Evolutionary conservation across 2,113 vertebrate genomes (phyloP), one percentile per base, ranked within the genome.

Genomic region (Semnornis frantzii): DNA sequence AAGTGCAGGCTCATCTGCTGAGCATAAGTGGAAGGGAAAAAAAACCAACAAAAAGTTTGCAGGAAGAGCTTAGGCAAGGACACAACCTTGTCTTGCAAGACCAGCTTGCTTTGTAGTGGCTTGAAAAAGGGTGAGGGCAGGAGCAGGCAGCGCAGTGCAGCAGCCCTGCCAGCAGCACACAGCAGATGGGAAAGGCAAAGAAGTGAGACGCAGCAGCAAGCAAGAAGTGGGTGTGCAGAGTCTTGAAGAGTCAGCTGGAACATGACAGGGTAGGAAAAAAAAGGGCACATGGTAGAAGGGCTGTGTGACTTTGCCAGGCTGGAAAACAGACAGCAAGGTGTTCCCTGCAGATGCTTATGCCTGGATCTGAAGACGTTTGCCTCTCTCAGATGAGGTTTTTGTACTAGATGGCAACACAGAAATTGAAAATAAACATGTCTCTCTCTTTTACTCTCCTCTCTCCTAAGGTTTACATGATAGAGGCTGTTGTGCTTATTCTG

Each of bases 161-260:
- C 64, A 73, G 55, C 20, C 2, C 9, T 72, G 50, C 84, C 87
- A 89, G 70, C 87, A 76, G 69, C 50, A 76, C n/a, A 68, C 34
- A n/a, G 42, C 79, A 91, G 52, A 82, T 82, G 68, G 83, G 62
- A 89, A 79, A 69, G 11, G 25, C 50, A 72, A 66, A 90, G 64
- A 88, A 42, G 82, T 31, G 59, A 92, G 81, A 79, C 50, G 42
- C 54, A 57, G 78, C 85, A 89, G 86, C 71, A 81, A 81, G 79
- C 30, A 88, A 90, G 77, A 74, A 94, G 44, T 77, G 83, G 76
- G 58, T 37, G 21, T 50, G 31, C 80, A 76, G 34, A 46, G 24
- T n/a, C 71, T 39, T 59, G 11, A 87, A 73, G 68, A 87, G 77
- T 68, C 76, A 83, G 82, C 64, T 87, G 0, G 0, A 77, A 77